These are phyloP conservation scores for Mesocricetus auratus DNA, from an alignment of 2,113 vertebrate genomes.

Conservation along the genomic window DNA sequence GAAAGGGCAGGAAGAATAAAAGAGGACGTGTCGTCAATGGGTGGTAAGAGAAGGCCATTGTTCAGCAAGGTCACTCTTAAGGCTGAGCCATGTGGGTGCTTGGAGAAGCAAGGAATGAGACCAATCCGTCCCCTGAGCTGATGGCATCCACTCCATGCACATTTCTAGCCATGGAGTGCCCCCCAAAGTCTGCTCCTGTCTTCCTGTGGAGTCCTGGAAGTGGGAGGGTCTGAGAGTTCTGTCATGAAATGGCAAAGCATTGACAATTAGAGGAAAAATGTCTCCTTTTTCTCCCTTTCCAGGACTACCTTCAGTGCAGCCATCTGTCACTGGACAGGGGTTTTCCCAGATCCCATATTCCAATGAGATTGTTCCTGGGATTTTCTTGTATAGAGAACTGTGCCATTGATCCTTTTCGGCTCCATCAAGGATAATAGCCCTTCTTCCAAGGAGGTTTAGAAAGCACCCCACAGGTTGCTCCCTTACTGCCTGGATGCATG, in stretches of 20 bases:
- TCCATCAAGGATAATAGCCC: rapidly evolving
- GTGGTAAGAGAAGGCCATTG: background rate
- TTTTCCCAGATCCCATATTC: background rate
- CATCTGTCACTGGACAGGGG: background rate
- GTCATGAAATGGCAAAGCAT: rapidly evolving
- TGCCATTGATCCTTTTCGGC: background rate
- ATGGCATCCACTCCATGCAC: rapidly evolving
- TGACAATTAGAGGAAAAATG: background rate
- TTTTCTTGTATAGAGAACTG: rapidly evolving
- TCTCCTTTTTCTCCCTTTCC: background rate
- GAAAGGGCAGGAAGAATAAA: background rate
- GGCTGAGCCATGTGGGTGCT: background rate
- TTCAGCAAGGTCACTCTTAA: no score
- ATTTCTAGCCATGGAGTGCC: background rate
- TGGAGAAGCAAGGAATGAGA: background rate
- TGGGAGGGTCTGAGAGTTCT: background rate
- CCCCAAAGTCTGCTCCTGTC: background rate
- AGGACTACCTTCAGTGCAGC: background rate
- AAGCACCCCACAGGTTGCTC: rapidly evolving
- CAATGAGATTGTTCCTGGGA: no score
- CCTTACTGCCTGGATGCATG: background rate
- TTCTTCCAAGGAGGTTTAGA: background rate
- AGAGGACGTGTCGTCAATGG: background rate
- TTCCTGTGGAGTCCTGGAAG: background rate
- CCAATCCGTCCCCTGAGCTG: background rate